Base-by-base conservation (phyloP, 2,797 vertebrate species). In the Vipera latastei region DNA sequence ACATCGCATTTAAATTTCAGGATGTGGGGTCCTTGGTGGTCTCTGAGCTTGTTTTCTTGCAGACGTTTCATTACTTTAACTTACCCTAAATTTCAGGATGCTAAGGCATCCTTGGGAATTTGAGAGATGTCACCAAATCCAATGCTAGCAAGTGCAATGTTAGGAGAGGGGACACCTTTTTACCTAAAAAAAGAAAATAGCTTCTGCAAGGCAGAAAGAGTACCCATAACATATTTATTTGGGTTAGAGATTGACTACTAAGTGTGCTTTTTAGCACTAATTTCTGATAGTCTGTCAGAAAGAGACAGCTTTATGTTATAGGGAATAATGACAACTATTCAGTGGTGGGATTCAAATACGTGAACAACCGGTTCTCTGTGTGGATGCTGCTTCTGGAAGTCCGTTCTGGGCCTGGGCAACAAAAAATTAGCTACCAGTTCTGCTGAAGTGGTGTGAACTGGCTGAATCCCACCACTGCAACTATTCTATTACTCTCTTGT, bases 191-290 rank as follows among this genome's bases (percentile, higher is more conserved):
- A 0, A 0, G 8, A 53, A 53, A 91, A 88, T 78, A 85, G 53
- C 65, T 91, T 78, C 38, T 92, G 83, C 87, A 93, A 83, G 26
- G 69, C 83, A 83, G n/a, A 89, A 95, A 94, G 86, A 9, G 57
- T 0, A 92, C 12, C 22, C 7, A 55, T 55, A 93, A 83, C 26
- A 92, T 55, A 88, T 0, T 48, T 53, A 7, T 86, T 94, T 0
- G 0, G 88, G 16, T 4, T 93, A 25, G 60, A 92, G 20, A 94
- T 56, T 0, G 60, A 91, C 86, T 87, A 93, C 94, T 93, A 86
- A 83, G 89, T 90, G 90, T 2, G 0, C 55, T 90, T 91, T 93
- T 88, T 6, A 73, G 9, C 0, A 56, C 87, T 22, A 56, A 6
- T 18, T 95, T 73, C 89, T 86, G 87, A 93, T 63, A 92, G 63